Base-by-base conservation (phyloP, 2,888 invertebrate species). In the Platypus cylindrus region DNA sequence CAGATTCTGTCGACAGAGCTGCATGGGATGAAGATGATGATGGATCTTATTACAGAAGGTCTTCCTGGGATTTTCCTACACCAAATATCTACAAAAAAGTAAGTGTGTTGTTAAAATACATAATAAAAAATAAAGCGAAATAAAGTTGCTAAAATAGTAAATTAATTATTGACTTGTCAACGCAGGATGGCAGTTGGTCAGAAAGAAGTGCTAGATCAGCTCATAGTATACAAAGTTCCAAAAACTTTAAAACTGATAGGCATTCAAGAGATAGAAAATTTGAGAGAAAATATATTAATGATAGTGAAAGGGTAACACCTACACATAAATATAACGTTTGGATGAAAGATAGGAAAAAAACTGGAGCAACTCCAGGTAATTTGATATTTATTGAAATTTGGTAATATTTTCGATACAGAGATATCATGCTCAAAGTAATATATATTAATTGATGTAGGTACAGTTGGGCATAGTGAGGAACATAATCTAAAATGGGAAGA, bases 1-100 rank as follows among this genome's bases (percentile, higher is more conserved):
- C 68, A 52, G 73, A 73, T 50, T 70, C 73, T 2, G 71, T 78
- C 1, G 72, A 72, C 29, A 78, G 72, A 53, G 74, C 76, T 25
- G 71, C 75, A n/a, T 82, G 82, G 82, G 82, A 82, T 48, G 86
- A 85, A 44, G 86, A 86, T 45, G 44, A 44, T 30, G 67, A 66
- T 18, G 70, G 68, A 22, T 63, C 64, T 3, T 69, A 72, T 2
- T 56, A 68, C 0, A 73, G 72, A 37, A 78, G 74, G 48, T 91
- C 91, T 1, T 75, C 78, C 32, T 95, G 94, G 94, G 94, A 94
- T 62, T 78, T 85, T 54, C 90, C 91, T 0, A 93, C 93, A 0
- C 94, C 93, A 0, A 68, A 71, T 46, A 65, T 72, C 1, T 67
- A 63, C 45, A 64, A 58, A 34, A 49, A 49, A 23, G 38, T 32